phyloP scores from a whole-genome alignment of 1,140 invertebrate species.

The Bicyclus anynana region DNA sequence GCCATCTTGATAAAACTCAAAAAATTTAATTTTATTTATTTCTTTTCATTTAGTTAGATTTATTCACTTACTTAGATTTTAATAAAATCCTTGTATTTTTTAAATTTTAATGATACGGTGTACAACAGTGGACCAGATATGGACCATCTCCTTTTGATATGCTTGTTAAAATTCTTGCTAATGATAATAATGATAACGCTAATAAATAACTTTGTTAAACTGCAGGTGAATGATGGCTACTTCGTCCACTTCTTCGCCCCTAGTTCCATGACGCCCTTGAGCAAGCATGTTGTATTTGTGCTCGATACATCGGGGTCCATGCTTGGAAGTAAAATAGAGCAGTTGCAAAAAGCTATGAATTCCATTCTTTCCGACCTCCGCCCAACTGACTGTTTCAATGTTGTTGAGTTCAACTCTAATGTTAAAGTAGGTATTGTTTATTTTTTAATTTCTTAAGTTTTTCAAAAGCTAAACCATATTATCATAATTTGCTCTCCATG shows the following conservation, averaged over 20 bases:
- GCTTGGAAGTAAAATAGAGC: slow-evolving; percentile 80
- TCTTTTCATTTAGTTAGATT: too few relatives aligned
- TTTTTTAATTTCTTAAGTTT: background rate
- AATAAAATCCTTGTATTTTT: too few relatives aligned
- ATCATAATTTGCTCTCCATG: too few relatives aligned
- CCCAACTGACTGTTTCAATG: slow-evolving; percentile 81
- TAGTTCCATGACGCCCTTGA: slow-evolving; percentile 76
- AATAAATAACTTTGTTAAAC: background rate
- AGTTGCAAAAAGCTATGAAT: slow-evolving; percentile 83
- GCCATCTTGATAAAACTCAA: too few relatives aligned
- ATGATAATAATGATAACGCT: too few relatives aligned
- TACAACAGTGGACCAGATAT: too few relatives aligned
- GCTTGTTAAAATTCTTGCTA: too few relatives aligned
- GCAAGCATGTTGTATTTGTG: slow-evolving; percentile 85
- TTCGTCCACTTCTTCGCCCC: slow-evolving; percentile 89
- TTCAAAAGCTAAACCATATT: too few relatives aligned
- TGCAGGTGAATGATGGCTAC: slow-evolving; percentile 84
- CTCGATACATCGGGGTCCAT: slow-evolving; percentile 85
- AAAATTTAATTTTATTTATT: too few relatives aligned
- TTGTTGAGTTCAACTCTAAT: slow-evolving; percentile 79
- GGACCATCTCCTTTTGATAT: too few relatives aligned
- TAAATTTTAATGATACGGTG: too few relatives aligned
- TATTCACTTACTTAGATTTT: too few relatives aligned
- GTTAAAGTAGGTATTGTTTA: slow-evolving; percentile 60
- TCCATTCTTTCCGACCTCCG: slow-evolving; percentile 81